phyloP scores from a whole-genome alignment of 2,113 vertebrate species.

The Bothrops jararaca region DNA sequence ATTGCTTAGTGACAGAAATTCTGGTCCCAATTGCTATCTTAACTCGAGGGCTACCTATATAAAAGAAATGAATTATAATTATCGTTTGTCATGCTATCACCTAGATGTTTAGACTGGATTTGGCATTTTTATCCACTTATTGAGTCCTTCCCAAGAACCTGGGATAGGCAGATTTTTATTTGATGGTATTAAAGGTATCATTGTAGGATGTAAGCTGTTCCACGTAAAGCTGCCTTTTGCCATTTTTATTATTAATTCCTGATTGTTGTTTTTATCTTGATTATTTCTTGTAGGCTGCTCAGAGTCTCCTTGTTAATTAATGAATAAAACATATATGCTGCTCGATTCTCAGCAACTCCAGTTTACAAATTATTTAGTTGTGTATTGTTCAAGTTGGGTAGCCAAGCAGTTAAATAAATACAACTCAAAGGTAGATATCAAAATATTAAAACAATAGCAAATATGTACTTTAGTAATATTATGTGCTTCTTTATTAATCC shows the following conservation, averaged over 20 bases:
- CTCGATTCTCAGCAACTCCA: not conserved
- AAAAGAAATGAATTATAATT: not conserved
- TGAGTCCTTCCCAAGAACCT: too few species aligned
- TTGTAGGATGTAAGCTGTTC: not conserved
- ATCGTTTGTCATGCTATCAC: not conserved
- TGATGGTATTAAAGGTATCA: not conserved
- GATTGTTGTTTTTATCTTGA: not conserved
- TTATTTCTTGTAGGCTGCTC: not conserved
- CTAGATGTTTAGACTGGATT: too few species aligned
- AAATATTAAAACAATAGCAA: not conserved
- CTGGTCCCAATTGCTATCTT: too few species aligned
- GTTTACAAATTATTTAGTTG: not conserved
- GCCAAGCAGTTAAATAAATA: not conserved
- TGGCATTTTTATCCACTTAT: too few species aligned
- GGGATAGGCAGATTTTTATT: too few species aligned
- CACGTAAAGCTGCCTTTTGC: not conserved
- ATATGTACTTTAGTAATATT: not conserved
- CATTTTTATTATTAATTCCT: not conserved
- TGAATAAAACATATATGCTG: not conserved
- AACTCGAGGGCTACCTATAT: not conserved
- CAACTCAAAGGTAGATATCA: not conserved
- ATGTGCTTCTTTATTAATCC: not conserved
- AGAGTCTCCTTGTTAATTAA: not conserved
- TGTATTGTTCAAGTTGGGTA: not conserved
- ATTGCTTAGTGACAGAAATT: not conserved